Evolutionary conservation across 2,113 vertebrate genomes (phyloP).

Genomic region (Panthera tigris): DNA sequence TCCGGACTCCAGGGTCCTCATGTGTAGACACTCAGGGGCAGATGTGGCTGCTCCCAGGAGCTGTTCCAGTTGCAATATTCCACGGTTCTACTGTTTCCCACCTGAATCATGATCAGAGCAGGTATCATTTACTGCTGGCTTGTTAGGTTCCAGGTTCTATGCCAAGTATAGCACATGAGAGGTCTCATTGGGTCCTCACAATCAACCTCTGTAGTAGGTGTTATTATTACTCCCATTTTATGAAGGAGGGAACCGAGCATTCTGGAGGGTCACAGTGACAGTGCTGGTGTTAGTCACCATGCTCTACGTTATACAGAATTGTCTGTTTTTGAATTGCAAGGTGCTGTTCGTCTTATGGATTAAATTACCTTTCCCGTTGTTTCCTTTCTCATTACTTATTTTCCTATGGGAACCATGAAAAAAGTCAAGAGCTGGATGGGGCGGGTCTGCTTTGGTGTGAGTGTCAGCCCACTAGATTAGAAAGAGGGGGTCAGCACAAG

Average conservation of each 20-base stretch:
- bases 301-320: fast-evolving
- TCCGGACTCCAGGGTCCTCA: background rate
- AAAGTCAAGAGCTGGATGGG: background rate
- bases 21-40: background rate
- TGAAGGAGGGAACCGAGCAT: background rate
- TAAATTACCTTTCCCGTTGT: no score
- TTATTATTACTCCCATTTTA: no score
- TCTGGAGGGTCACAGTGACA: fast-evolving
- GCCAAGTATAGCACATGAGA: fast-evolving
- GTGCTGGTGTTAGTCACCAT: fast-evolving
- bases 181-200: background rate
- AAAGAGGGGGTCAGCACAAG: no score
- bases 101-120: background rate
- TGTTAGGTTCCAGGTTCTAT: fast-evolving
- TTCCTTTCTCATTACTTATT: background rate
- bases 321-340: background rate
- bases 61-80: fast-evolving
- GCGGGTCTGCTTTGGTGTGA: fast-evolving
- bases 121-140: background rate
- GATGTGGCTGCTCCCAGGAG: fast-evolving
- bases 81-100: background rate
- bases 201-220: background rate
- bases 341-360: background rate
- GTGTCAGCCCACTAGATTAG: no score
- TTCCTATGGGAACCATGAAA: background rate